Evolutionary conservation across 2,113 vertebrate genomes (phyloP).

Genomic region (Sceloporus tristichus): DNA sequence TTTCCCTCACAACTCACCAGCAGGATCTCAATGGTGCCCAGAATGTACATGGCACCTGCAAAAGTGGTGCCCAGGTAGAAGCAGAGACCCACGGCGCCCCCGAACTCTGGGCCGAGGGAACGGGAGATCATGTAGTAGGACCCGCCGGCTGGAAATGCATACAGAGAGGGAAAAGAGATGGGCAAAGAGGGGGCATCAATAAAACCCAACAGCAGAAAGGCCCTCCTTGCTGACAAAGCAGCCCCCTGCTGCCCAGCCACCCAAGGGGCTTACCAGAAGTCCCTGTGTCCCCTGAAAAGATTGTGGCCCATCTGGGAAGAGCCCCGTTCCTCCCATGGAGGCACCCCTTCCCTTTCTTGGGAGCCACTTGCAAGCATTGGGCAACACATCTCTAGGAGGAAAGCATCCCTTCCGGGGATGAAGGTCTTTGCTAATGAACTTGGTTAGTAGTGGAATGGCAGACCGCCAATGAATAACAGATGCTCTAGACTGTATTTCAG

Average conservation of each 20-base stretch:
- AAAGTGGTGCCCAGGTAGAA: conserved; percentile 99
- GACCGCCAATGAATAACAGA: too few relatives aligned
- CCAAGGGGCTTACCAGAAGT: too few relatives aligned
- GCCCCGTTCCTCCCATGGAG: background rate
- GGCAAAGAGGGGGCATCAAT: background rate
- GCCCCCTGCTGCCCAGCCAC: background rate
- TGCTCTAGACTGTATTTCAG: too few relatives aligned
- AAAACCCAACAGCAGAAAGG: rapidly evolving
- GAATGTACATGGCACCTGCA: conserved; percentile 98
- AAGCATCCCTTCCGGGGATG: too few relatives aligned
- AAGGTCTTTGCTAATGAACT: too few relatives aligned
- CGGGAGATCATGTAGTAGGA: conserved; percentile 99
- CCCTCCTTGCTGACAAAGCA: too few relatives aligned
- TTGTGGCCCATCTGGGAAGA: background rate
- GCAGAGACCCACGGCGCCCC: conserved; percentile 97
- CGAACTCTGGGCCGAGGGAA: conserved; percentile 96
- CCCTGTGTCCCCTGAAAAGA: too few relatives aligned
- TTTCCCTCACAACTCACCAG: conserved; percentile 82
- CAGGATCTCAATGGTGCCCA: conserved; percentile 97
- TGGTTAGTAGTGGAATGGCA: too few relatives aligned
- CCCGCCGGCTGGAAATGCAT: conserved; percentile 88
- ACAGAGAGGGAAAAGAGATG: background rate
- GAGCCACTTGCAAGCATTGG: background rate
- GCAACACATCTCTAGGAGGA: too few relatives aligned
- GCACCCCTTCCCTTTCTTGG: background rate